These are phyloP conservation scores for Clytia hemisphaerica DNA, from an alignment of 30 jellyfish, hydroid and myxozoan genomes.

Conservation along the genomic window DNA sequence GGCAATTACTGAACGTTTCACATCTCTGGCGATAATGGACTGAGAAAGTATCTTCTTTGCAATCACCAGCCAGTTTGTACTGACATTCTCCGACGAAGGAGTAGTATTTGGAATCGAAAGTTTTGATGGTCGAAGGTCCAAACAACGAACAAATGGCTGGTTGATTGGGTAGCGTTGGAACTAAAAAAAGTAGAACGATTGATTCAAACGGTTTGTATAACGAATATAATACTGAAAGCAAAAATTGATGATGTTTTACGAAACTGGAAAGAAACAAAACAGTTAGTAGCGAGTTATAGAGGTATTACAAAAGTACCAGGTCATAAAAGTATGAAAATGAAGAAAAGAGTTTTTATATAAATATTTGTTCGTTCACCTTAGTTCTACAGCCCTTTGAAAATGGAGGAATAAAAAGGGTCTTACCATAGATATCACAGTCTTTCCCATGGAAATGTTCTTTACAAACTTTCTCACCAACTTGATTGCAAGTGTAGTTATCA, in stretches of 20 bases:
- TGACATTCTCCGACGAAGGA: conserved; percentile 63
- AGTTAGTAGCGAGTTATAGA: not conserved
- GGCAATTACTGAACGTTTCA: conserved; percentile 27
- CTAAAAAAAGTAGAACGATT: conserved; percentile 3
- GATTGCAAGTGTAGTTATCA: conserved; percentile 6
- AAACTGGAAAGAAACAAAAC: not conserved
- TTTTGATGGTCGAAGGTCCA: conserved; percentile 23
- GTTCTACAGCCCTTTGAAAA: not conserved
- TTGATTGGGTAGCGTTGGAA: conserved; percentile 17
- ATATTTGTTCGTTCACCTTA: not conserved
- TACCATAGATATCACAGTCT: conserved; percentile 17
- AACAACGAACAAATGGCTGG: conserved; percentile 40
- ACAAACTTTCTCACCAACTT: conserved; percentile 11
- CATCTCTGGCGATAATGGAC: no score
- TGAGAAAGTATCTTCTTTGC: conserved; percentile 64
- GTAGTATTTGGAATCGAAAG: conserved; percentile 54
- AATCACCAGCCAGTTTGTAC: conserved; percentile 75
- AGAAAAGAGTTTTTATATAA: not conserved
- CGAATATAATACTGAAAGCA: not conserved
- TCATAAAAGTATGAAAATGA: no score
- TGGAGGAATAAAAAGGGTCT: no score
- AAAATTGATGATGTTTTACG: not conserved
- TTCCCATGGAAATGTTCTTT: conserved; percentile 2
- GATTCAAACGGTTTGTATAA: not conserved
- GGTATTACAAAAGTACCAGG: not conserved